A percentile compares a stretch with the other conserved stretches of the same genome.
These are phyloP conservation scores for Urophycis tenuis DNA, from an alignment of 2,797 vertebrate species.

Conservation along the genomic window DNA sequence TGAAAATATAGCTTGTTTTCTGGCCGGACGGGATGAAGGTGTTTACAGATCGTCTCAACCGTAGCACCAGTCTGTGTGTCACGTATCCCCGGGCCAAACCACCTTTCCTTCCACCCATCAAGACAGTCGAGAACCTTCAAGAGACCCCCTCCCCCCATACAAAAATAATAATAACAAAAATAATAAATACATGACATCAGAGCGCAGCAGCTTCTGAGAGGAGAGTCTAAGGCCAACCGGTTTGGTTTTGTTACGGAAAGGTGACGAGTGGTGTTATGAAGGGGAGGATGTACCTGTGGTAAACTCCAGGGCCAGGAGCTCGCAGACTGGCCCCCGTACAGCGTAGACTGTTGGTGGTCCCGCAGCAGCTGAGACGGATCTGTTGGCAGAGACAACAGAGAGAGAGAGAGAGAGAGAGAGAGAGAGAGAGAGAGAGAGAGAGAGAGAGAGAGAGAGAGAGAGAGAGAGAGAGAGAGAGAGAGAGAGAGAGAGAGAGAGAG, in stretches of 20 bases:
- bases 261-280: neutral
- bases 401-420: conserved; percentile 53
- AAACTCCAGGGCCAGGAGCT: neutral
- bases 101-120: neutral
- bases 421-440: conserved; percentile 51
- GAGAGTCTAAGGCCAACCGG: neutral
- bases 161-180: no score
- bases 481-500: conserved; percentile 61
- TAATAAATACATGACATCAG: neutral
- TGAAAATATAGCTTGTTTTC: conserved; percentile 1
- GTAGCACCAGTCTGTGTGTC: neutral
- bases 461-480: no score
- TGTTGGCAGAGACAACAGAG: neutral
- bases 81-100: neutral
- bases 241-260: neutral
- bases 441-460: conserved; percentile 36
- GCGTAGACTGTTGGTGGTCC: neutral
- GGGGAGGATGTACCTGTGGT: neutral
- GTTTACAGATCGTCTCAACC: neutral
- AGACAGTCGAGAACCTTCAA: neutral
- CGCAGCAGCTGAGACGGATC: neutral
- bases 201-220: neutral
- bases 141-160: neutral
- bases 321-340: neutral
- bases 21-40: neutral